A percentile compares a stretch with the other conserved stretches of the same genome.
These are phyloP conservation scores for Peucedramus taeniatus DNA, from an alignment of 2,113 vertebrate genomes.

Conservation along the genomic window DNA sequence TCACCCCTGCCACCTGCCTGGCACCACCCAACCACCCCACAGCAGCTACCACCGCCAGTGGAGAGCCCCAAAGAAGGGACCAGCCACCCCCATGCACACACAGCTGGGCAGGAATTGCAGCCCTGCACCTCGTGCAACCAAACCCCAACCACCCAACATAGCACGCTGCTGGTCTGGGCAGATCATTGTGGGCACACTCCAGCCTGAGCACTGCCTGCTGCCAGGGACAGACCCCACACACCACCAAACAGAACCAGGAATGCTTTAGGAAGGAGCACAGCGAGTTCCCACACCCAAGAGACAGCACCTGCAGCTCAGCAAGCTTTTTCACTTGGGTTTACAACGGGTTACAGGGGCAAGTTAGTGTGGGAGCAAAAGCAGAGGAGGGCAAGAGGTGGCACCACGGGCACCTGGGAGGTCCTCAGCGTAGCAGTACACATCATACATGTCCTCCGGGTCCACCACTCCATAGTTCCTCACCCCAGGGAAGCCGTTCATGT, in stretches of 20 bases:
- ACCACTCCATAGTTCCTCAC: conserved; percentile 87
- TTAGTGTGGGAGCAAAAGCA: not conserved
- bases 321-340: not conserved
- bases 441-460: conserved; percentile 83
- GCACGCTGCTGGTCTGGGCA: accelerated
- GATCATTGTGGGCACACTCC: not conserved
- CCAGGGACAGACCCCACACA: accelerated
- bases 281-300: accelerated
- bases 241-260: accelerated
- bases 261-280: not conserved
- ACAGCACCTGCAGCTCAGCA: not conserved
- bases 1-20: not conserved
- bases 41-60: not conserved
- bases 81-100: accelerated
- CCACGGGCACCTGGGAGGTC: conserved; percentile 79
- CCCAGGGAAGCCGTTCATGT: conserved; percentile 89
- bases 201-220: too few species aligned
- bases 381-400: not conserved
- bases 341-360: accelerated
- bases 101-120: accelerated
- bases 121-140: not conserved
- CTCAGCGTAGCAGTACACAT: conserved; percentile 92
- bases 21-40: accelerated
- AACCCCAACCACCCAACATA: accelerated
- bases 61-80: not conserved